Base-by-base conservation (phyloP, 2,888 invertebrate species). In the Gandaritis pyraliata region DNA sequence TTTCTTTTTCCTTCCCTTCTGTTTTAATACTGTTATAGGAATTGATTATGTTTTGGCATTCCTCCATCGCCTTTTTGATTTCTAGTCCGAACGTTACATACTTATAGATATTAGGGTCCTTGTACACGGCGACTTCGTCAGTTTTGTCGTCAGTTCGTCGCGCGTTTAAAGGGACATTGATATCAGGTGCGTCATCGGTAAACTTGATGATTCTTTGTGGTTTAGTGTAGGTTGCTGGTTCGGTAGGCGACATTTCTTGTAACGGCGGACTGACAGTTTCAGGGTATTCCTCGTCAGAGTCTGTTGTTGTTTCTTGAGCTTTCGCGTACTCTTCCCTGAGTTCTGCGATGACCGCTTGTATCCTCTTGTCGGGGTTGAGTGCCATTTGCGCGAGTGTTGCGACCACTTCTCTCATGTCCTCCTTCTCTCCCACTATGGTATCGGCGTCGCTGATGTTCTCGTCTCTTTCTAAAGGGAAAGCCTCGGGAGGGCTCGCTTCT, bases 61-160 rank as follows among this genome's bases (percentile, higher is more conserved):
- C 90, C 58, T 91, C 92, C 88, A 92, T 90, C 0, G 90, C 90
- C 65, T 88, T 90, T 61, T 90, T 92, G 5, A 92, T 88, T 75
- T 91, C 90, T 23, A 90, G 38, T 0, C 92, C 90, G 29, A 90
- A 90, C 0, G 86, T 86, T 0, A 90, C 87, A 39, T 90, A 90
- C 33, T 90, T 91, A 45, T 86, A 86, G 0, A 88, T 78, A 46
- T 83, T 86, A 0, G 83, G 80, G 33, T 90, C 89, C 63, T 85
- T 87, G 0, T 72, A 74, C 0, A 38, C 65, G 5, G 69, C 67
- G 0, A 70, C 38, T 6, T 77, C 78, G 0, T 69, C 0, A 6
- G 67, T 56, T 15, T 77, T 77, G 0, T 70, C 66, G 0, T 81
- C 80, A 0, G 78, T 82, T 0, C 82, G 56, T 0, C 82, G 67